A percentile compares a stretch with the other conserved stretches of the same genome.
These are phyloP conservation scores for Heteromormyrus szaboi DNA, from an alignment of 2,797 vertebrate species.

Conservation along the genomic window DNA sequence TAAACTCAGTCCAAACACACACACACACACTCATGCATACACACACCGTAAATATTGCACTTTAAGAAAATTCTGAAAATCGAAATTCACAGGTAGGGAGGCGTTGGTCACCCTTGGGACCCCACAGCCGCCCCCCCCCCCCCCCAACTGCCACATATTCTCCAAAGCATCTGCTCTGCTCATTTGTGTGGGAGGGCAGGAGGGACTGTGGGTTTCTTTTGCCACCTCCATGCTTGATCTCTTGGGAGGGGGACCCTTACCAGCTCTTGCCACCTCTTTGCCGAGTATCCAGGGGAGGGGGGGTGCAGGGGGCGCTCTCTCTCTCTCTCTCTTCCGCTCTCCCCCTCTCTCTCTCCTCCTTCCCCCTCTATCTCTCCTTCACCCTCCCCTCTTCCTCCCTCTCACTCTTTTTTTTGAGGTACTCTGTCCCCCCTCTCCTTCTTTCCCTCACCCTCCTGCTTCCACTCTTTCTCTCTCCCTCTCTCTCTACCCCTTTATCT, in stretches of 20 bases:
- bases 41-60: not conserved
- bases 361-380: not conserved
- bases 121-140: not conserved
- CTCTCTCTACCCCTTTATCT: not conserved
- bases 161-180: not conserved
- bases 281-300: not conserved
- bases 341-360: not conserved
- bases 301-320: not conserved
- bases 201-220: not conserved
- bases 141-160: not conserved
- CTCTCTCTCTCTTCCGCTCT: not conserved
- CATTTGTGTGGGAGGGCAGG: not conserved
- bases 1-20: not conserved
- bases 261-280: too few relatives aligned
- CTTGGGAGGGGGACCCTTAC: too few relatives aligned
- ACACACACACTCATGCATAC: not conserved
- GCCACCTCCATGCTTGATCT: not conserved
- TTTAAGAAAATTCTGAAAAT: not conserved
- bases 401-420: not conserved
- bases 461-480: not conserved
- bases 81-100: conserved; percentile 17
- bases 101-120: conserved; percentile 36
- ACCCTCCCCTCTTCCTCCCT: not conserved
- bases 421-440: not conserved
- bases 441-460: not conserved